Conservation (phyloP, 2,797 vertebrate species). For the Clarias pachynema region DNA sequence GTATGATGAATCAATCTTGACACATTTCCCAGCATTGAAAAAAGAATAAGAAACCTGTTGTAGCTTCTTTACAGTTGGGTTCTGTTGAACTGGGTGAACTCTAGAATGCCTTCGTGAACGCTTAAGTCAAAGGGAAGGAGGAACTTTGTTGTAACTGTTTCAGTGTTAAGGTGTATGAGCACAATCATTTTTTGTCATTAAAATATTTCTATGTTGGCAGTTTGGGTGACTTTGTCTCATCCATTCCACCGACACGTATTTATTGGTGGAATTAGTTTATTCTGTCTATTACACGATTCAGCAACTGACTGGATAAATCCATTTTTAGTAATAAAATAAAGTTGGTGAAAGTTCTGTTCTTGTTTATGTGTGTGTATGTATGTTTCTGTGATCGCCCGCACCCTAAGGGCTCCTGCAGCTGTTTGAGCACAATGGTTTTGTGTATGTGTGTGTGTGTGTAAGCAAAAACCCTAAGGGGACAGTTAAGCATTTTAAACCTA, state of each 20-base stretch:
- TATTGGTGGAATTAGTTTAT: background rate
- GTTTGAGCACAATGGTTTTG: constrained; percentile 14
- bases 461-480: background rate
- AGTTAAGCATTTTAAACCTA: background rate
- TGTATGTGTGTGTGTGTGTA: constrained; percentile 23
- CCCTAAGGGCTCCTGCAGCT: constrained; percentile 17
- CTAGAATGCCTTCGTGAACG: no score
- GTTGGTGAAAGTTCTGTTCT: constrained; percentile 10
- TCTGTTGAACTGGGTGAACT: background rate
- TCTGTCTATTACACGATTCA: background rate
- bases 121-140: background rate
- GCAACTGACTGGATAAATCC: background rate
- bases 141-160: background rate
- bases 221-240: background rate
- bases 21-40: background rate
- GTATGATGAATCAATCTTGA: background rate
- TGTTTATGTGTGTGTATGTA: constrained; percentile 20
- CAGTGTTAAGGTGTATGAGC: background rate
- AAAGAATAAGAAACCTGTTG: background rate
- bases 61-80: background rate
- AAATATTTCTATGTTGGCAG: background rate
- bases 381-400: constrained; percentile 22
- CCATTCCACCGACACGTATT: background rate
- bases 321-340: background rate
- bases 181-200: background rate